Evolutionary conservation across 2,888 invertebrate species (phyloP).

Genomic region (Athalia circularis): DNA sequence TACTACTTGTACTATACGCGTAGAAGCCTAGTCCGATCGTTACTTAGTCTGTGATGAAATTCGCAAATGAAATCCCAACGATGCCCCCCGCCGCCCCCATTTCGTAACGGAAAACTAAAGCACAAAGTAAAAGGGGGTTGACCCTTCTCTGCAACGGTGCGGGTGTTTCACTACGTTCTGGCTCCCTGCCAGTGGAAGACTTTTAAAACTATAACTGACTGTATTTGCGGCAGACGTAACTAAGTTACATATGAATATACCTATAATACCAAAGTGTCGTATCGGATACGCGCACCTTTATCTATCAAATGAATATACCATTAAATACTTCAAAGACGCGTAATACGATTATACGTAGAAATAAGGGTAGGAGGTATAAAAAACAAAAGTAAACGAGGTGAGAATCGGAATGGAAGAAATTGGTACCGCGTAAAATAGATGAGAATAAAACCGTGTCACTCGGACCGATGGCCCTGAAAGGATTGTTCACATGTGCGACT

Average conservation of each 20-base stretch:
- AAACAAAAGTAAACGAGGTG: too few relatives aligned
- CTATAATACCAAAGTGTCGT: too few relatives aligned
- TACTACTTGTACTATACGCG: not conserved
- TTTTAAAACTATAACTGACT: conserved; percentile 33
- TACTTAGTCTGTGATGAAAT: not conserved
- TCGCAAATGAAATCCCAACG: conserved; percentile 35
- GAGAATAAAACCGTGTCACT: too few relatives aligned
- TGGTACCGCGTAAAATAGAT: too few relatives aligned
- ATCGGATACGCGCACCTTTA: not conserved
- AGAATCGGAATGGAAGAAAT: too few relatives aligned
- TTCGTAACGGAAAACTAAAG: conserved; percentile 10
- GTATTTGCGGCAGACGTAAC: conserved; percentile 23
- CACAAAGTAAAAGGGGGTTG: conserved; percentile 8
- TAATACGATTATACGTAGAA: too few relatives aligned
- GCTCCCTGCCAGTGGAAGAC: not conserved
- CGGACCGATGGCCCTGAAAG: too few relatives aligned
- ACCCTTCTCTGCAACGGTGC: not conserved
- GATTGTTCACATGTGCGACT: not conserved
- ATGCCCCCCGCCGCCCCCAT: not conserved
- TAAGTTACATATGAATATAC: conserved; percentile 13
- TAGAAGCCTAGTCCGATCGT: not conserved
- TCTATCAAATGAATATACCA: not conserved
- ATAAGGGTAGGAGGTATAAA: too few relatives aligned
- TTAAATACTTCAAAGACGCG: too few relatives aligned
- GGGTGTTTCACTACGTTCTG: not conserved